Conservation (phyloP, 2,797 vertebrate genomes). For the Pelochelys cantorii region DNA sequence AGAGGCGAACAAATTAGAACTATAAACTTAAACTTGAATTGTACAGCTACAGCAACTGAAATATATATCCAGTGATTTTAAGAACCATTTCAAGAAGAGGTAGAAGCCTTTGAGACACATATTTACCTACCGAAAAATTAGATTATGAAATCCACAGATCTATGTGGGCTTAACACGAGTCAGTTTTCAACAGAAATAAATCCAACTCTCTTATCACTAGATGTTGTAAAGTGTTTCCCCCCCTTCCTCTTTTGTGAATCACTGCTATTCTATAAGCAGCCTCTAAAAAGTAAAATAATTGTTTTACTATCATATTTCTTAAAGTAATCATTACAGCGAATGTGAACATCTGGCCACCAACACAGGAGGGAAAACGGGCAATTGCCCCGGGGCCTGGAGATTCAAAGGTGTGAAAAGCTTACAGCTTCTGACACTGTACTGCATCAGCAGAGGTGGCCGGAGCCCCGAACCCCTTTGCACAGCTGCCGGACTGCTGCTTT, state of each 20-base stretch:
- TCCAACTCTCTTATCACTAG: background rate
- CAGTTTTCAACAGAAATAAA: background rate
- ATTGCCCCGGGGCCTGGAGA: too few species aligned
- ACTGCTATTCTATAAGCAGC: background rate
- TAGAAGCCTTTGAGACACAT: background rate
- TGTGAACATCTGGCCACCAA: too few species aligned
- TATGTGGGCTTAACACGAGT: background rate
- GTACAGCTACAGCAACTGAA: background rate
- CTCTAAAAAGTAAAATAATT: background rate
- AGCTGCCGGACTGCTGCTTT: too few species aligned
- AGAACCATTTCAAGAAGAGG: background rate
- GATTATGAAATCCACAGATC: background rate
- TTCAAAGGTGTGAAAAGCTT: too few species aligned
- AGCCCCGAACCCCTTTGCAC: too few species aligned
- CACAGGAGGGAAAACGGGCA: too few species aligned
- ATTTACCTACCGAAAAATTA: background rate
- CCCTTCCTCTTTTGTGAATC: background rate
- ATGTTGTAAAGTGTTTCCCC: background rate
- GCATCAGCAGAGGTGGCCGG: too few species aligned
- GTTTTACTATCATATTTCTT: accelerated
- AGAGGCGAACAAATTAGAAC: background rate
- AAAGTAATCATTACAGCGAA: background rate
- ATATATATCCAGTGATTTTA: background rate
- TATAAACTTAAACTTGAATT: background rate
- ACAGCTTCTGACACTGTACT: too few species aligned